Evolutionary conservation across 2,888 invertebrate genomes (phyloP).

Genomic region (Mylabris sibirica): DNA sequence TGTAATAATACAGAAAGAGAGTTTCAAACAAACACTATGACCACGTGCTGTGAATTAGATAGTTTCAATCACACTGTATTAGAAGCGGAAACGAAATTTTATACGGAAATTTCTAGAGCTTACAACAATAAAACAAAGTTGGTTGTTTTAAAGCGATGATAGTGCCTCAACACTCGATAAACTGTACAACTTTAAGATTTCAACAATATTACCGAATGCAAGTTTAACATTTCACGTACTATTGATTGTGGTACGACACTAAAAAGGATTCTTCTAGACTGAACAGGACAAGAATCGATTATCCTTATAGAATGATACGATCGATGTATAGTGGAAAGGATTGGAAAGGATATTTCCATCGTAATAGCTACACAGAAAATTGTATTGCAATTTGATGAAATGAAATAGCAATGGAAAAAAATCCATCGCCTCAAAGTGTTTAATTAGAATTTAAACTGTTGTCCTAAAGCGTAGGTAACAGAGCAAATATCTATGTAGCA

Average conservation of each 20-base stretch:
- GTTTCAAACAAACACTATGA: not conserved
- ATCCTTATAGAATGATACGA: not conserved
- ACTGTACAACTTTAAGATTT: not conserved
- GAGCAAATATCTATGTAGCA: not conserved
- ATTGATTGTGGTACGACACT: conserved; percentile 6
- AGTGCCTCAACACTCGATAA: not conserved
- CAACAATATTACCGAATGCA: too few relatives aligned
- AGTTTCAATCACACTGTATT: conserved; percentile 9
- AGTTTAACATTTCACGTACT: conserved; percentile 5
- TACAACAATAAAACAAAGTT: not conserved
- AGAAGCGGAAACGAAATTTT: not conserved
- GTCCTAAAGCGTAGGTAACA: not conserved
- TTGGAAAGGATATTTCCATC: conserved; percentile 7
- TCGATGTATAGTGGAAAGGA: not conserved
- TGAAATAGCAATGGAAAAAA: not conserved
- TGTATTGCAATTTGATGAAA: conserved; percentile 5
- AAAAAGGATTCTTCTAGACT: not conserved
- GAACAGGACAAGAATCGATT: not conserved
- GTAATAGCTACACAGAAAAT: not conserved
- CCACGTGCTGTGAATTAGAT: conserved; percentile 1
- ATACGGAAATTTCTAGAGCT: not conserved
- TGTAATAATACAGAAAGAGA: not conserved
- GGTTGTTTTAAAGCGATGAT: not conserved
- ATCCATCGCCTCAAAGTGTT: not conserved
- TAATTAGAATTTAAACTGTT: not conserved